Evolutionary conservation across 2,888 invertebrate species (phyloP), one percentile per base, ranked within the genome.

Genomic region (Halictus ligatus): DNA sequence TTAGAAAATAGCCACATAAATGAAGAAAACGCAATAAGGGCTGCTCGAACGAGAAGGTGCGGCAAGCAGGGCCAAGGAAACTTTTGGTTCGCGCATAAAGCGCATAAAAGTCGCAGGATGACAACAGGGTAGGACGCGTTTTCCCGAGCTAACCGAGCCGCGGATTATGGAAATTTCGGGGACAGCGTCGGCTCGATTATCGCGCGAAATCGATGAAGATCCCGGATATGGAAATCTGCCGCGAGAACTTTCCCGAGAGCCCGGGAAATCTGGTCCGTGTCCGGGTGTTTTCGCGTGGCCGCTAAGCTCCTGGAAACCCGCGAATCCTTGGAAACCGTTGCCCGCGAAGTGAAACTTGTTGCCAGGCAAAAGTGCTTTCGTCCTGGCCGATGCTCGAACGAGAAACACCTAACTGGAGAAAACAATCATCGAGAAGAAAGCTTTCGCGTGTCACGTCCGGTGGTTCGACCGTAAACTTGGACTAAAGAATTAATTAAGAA

Each of bases 201-300:
- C 78, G 46, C 69, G 78, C 35, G 35, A 75, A 54, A 82, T 78
- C 82, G 78, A 74, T 67, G 29, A 82, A 75, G 69, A 82, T 78
- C 67, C 60, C 10, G 60, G 40, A 50, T 73, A 77, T 73, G 81
- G 81, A 81, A 73, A 81, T 81, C 72, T 73, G 76, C 25, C 50
- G 50, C 5, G n/a, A 50, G 64, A 77, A 77, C 18, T 81, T 77
- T 81, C 80, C 71, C 71, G 25, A 46, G 58, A 60, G 80, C 67
- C 50, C 48, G 80, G 35, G 67, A 67, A 67, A 67, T 75, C 67
- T 60, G 60, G 60, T n/a, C 15, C 5, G 25, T 25, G 60, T 29
- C 13, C 15, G 54, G 48, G 7, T 40, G 35, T 40, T 46, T 43
- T 54, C 43, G 6, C 18, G 75, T 46, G 29, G 73, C 29, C 46